These are phyloP conservation scores for Tragulus kanchil DNA, from an alignment of 2,113 vertebrate species.

Conservation along the genomic window DNA sequence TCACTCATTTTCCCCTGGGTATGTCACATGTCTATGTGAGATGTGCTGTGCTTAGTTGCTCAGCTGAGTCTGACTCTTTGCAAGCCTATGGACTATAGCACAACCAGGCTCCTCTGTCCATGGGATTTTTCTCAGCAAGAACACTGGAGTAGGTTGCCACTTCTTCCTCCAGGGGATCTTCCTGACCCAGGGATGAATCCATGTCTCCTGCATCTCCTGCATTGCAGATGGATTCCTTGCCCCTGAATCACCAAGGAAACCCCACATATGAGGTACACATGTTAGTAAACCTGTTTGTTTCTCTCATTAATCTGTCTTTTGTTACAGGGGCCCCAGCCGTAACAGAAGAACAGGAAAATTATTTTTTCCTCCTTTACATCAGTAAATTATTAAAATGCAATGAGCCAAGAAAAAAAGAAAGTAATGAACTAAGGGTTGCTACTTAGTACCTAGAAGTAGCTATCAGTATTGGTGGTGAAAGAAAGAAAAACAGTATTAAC, in stretches of 20 bases:
- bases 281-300: slow-evolving; percentile 1
- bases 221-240: background rate
- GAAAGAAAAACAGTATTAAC: background rate
- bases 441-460: slow-evolving; percentile 7
- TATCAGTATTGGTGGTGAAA: background rate
- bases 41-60: background rate
- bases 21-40: background rate
- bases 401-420: background rate
- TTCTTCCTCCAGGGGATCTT: background rate
- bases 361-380: background rate
- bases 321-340: background rate
- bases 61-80: background rate
- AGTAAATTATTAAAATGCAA: background rate
- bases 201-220: background rate
- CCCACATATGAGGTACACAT: background rate
- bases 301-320: background rate
- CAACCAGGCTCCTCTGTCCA: background rate
- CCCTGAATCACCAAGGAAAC: background rate
- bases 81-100: background rate
- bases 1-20: background rate
- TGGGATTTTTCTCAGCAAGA: background rate
- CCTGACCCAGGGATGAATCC: background rate
- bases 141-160: background rate
- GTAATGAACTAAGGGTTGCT: background rate
- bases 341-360: background rate